Base-by-base conservation (phyloP, 2,113 vertebrate genomes). In the Nerophis ophidion region DNA sequence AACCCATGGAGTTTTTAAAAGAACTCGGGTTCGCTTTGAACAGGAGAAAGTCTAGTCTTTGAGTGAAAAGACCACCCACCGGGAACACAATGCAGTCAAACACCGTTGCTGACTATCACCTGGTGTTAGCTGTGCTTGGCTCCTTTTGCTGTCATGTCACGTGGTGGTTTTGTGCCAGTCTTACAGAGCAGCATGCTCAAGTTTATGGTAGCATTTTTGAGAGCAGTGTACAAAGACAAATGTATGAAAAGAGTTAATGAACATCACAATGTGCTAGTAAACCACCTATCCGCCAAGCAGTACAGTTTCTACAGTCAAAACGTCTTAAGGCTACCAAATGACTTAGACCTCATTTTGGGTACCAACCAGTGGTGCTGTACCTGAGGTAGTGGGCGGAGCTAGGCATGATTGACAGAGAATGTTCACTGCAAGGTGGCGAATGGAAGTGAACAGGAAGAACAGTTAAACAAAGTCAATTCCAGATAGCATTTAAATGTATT, bases 91-190 rank as follows among this genome's bases (percentile, higher is more conserved):
- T 45, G 61, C 65, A 52, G 47, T 58, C 60, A 57, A 46, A 71
- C 65, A 68, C 42, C 8, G 36, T 68, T 68, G 63, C 62, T 6
- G 69, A 66, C 57, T 72, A 56, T 53, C 15, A 63, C 17, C 60
- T 11, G 57, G 57, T 60, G 74, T 71, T 42, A 1, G 66, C 57
- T 57, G 52, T 36, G 44, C 58, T 57, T 48, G 38, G 74, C 71
- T 75, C 57, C 63, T 65, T 72, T 74, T 71, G 71, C 82, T 77
- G 80, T 77, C 53, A 62, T 85, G 79, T 85, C 80, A 64, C 79
- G 84, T 86, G 81, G 67, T 84, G 82, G 77, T 83, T 45, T 86
- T 82, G 86, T 88, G 81, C 69, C 75, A 80, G 84, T 89, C 83
- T 67, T 75, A 68, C 81, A 71, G 70, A 52, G 66, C 75, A 75